Evolutionary conservation across 2,888 invertebrate species (phyloP).

Genomic region (Autographa pulchrina): DNA sequence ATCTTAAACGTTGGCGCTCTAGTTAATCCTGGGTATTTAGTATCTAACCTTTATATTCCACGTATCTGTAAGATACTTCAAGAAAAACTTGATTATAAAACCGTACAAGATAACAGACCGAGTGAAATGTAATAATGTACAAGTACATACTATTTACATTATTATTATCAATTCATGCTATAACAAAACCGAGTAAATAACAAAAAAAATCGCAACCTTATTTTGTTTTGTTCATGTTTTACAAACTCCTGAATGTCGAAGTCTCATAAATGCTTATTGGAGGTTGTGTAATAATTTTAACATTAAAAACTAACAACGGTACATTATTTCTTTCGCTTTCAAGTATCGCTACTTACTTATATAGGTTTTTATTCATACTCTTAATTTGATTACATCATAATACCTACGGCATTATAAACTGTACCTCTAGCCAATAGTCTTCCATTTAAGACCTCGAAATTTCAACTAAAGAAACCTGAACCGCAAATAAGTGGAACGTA

Average conservation of each 20-base stretch:
- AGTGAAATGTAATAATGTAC: neutral
- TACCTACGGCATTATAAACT: neutral
- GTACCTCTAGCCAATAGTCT: neutral
- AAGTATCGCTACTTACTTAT: neutral
- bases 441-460: slow-evolving; percentile 6
- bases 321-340: neutral
- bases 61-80: neutral
- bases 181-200: neutral
- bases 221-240: neutral
- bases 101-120: neutral
- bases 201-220: neutral
- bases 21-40: slow-evolving; percentile 43
- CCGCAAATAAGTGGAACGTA: slow-evolving; percentile 25
- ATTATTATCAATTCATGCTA: neutral
- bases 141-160: neutral
- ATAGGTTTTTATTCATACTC: neutral
- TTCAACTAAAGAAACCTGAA: slow-evolving; percentile 12
- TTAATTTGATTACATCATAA: neutral
- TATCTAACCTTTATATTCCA: slow-evolving; percentile 13
- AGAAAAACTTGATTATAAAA: neutral
- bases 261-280: neutral
- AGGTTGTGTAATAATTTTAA: neutral
- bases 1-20: slow-evolving; percentile 50
- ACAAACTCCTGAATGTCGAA: slow-evolving; percentile 3
- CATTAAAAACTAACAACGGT: neutral